phyloP scores from a whole-genome alignment of 1,140 invertebrate species.

The Brachionus paranguensis region DNA sequence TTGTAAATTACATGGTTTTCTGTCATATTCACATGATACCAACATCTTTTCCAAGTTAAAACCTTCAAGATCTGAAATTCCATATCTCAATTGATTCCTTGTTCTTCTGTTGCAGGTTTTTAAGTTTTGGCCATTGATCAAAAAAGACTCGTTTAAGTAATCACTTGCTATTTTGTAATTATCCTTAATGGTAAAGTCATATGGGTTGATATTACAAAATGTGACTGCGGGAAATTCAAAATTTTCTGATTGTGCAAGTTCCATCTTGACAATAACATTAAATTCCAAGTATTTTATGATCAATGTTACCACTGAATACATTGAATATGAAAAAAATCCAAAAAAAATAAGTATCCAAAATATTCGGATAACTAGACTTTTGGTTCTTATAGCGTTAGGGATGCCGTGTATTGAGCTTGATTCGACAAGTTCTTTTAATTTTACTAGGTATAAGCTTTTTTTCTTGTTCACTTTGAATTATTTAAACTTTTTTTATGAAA shows the following conservation, averaged over 20 bases:
- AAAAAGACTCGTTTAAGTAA: neutral
- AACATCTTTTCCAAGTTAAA: neutral
- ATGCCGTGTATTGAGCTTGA: neutral
- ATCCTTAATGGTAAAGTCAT: neutral
- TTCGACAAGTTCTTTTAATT: neutral
- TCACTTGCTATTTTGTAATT: neutral
- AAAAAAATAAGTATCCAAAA: neutral
- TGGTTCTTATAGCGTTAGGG: neutral
- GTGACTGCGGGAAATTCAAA: constrained; percentile 13
- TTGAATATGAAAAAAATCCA: neutral
- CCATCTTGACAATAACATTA: neutral
- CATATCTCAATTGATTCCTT: neutral
- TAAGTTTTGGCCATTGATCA: neutral
- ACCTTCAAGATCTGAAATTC: neutral
- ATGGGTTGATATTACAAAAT: constrained; percentile 16
- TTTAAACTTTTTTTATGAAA: too few relatives aligned
- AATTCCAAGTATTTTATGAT: neutral
- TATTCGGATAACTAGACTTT: neutral
- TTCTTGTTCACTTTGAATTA: too few relatives aligned
- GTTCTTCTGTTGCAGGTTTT: neutral
- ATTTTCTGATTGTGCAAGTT: neutral
- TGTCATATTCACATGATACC: neutral
- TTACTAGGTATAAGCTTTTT: neutral
- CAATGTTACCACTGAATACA: neutral
- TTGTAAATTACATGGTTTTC: neutral